Evolutionary conservation across 2,113 vertebrate genomes (phyloP), one percentile per base, ranked within the genome.

Genomic region (Heptranchias perlo): DNA sequence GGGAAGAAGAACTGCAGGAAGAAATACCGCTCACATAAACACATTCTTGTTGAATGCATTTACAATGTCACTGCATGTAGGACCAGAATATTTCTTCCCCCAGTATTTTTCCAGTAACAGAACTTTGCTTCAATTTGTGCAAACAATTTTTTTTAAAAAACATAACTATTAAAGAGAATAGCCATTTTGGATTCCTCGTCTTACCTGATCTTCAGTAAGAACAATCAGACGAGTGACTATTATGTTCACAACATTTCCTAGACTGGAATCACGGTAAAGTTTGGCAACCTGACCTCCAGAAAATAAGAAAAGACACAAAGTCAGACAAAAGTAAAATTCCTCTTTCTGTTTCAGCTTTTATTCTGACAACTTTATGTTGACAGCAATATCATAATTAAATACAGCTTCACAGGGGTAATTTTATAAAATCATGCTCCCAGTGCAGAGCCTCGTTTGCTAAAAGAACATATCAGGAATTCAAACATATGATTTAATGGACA

Each of bases 271-370:
- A 98, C 98, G 99, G 97, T 99, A 99, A 99, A 99, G 99, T 99
- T 99, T 99, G 99, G 99, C 99, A 99, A 99, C 99, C 99, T 99
- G 99, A 99, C 99, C 99, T 99, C 99, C 99, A 99, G 98, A 99
- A 99, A 99, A 99, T 98, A 99, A 99, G 98, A 98, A 99, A 99
- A 99, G 98, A 98, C 98, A 99, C 98, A 99, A 99, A 99, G 99
- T 99, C 99, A 99, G 99, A 99, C 99, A 98, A 98, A 98, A 98
- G 97, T 95, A 95, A 95, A 95, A 69, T 52, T 52, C 94, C 65
- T 95, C n/a, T 39, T 23, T 95, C 25, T 35, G 10, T 35, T 93
- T 93, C 54, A 8, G 14, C 39, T 95, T 95, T 95, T 65, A 52
- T 47, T 95, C 3, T 49, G 21, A 95, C 25, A 95, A 69, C 54